Evolutionary conservation across 2,888 invertebrate species (phyloP).

Genomic region (Anarsia innoxiella): DNA sequence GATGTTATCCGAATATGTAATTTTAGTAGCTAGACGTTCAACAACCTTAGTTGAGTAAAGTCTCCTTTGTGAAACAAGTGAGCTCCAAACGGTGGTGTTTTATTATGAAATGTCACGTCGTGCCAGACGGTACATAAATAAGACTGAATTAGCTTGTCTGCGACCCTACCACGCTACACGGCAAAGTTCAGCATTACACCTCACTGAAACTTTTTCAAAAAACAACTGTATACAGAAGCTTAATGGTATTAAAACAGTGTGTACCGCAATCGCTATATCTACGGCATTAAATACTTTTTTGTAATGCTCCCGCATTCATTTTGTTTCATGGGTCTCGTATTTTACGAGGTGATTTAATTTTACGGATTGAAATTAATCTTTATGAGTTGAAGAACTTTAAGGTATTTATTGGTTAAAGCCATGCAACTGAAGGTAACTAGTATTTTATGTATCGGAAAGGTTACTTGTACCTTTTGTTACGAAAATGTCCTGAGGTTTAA

Average conservation of each 20-base stretch:
- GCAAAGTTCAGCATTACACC: slow-evolving; percentile 50
- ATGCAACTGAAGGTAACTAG: slow-evolving; percentile 17
- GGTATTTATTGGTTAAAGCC: slow-evolving; percentile 14
- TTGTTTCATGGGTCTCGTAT: slow-evolving; percentile 14
- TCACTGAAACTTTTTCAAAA: not conserved
- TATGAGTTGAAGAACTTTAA: slow-evolving; percentile 6
- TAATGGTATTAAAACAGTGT: slow-evolving; percentile 14
- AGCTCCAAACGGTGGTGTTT: slow-evolving; percentile 47
- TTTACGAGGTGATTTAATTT: slow-evolving; percentile 19
- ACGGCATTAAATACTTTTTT: slow-evolving; percentile 1
- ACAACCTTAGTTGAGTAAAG: slow-evolving; percentile 50
- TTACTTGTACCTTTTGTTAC: too few relatives aligned
- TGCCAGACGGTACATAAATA: slow-evolving; percentile 70
- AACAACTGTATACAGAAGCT: slow-evolving; percentile 6
- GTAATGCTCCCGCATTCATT: slow-evolving; percentile 8
- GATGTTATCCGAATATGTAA: too few relatives aligned
- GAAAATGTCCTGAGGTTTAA: too few relatives aligned
- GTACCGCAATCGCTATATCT: slow-evolving; percentile 14
- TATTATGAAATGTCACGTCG: slow-evolving; percentile 67
- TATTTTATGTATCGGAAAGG: slow-evolving; percentile 5
- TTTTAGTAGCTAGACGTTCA: slow-evolving; percentile 50
- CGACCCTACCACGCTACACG: slow-evolving; percentile 53
- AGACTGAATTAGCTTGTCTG: slow-evolving; percentile 69
- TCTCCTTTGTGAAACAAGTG: slow-evolving; percentile 34
- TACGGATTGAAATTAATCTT: slow-evolving; percentile 16